Evolutionary conservation across 2,888 invertebrate species (phyloP).

Genomic region (Ischnura elegans): DNA sequence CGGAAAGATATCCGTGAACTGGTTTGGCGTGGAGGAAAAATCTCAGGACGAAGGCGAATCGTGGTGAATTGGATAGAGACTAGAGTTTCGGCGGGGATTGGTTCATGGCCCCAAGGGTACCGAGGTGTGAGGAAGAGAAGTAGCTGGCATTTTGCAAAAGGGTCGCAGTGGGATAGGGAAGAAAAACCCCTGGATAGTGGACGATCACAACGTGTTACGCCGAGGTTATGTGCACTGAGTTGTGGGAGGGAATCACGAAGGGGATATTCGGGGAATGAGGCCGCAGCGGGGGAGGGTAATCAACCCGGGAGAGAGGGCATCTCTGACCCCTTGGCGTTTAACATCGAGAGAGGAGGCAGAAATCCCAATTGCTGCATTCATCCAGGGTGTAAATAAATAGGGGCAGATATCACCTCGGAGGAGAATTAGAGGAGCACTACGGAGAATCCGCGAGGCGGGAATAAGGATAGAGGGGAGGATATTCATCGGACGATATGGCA

Average conservation of each 20-base stretch:
- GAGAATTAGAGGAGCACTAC: neutral
- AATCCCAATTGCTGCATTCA: too few species aligned
- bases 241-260: neutral
- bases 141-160: neutral
- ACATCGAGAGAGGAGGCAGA: neutral
- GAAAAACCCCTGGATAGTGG: neutral
- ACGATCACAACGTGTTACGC: slow-evolving; percentile 48
- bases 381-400: too few species aligned
- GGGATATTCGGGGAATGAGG: slow-evolving; percentile 1
- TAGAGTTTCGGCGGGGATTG: neutral
- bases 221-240: neutral
- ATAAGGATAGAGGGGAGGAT: neutral
- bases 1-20: neutral
- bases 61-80: neutral
- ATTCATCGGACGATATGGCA: neutral
- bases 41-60: neutral
- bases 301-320: slow-evolving; percentile 19
- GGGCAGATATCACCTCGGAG: slow-evolving; percentile 41
- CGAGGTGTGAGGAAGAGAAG: neutral
- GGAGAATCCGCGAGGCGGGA: neutral
- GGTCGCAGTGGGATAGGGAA: neutral
- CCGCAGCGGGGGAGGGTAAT: slow-evolving; percentile 13
- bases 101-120: neutral
- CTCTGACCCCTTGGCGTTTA: slow-evolving; percentile 18
- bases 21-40: neutral